Percentiles rank a stretch among this genome's conserved stretches.
phyloP scores from a whole-genome alignment of 2,113 vertebrate genomes.

The Zosterops borbonicus region DNA sequence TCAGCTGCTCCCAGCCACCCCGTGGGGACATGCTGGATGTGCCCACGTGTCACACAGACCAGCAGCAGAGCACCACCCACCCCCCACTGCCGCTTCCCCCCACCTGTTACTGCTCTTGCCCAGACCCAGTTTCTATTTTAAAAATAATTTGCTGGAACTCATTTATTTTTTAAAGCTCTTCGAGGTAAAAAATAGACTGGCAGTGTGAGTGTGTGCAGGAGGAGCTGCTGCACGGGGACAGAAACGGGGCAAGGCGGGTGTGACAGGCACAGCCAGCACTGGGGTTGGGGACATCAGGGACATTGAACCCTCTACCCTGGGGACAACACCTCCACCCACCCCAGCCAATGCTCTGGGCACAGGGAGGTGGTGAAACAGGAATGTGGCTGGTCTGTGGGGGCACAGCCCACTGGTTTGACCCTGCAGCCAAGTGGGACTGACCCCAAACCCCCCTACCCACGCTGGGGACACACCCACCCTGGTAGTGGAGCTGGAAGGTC shows the following conservation, averaged over 20 bases:
- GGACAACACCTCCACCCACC: accelerated
- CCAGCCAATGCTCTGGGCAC: accelerated
- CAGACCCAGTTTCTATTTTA: slow-evolving; percentile 51
- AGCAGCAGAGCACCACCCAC: not conserved
- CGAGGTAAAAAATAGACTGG: not conserved
- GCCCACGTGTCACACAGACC: not conserved
- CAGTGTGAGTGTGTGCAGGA: not conserved
- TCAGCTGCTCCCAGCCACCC: not conserved
- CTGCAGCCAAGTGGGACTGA: accelerated
- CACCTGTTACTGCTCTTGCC: not conserved
- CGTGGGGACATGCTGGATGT: not conserved
- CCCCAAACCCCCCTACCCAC: accelerated
- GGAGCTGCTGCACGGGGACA: not conserved
- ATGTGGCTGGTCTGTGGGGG: not conserved
- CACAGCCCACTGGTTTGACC: not conserved
- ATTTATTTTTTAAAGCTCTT: slow-evolving; percentile 37
- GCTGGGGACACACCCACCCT: slow-evolving; percentile 72
- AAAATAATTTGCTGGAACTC: slow-evolving; percentile 4
- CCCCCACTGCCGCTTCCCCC: not conserved
- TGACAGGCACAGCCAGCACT: not conserved
- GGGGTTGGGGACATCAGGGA: accelerated
- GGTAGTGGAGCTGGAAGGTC: slow-evolving; percentile 94
- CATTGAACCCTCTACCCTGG: not conserved
- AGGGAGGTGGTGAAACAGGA: not conserved
- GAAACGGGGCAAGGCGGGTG: not conserved